A percentile compares a stretch with the other conserved stretches of the same genome.
These are phyloP conservation scores for Phortica magna DNA, from an alignment of 2,888 invertebrate species.

Conservation along the genomic window DNA sequence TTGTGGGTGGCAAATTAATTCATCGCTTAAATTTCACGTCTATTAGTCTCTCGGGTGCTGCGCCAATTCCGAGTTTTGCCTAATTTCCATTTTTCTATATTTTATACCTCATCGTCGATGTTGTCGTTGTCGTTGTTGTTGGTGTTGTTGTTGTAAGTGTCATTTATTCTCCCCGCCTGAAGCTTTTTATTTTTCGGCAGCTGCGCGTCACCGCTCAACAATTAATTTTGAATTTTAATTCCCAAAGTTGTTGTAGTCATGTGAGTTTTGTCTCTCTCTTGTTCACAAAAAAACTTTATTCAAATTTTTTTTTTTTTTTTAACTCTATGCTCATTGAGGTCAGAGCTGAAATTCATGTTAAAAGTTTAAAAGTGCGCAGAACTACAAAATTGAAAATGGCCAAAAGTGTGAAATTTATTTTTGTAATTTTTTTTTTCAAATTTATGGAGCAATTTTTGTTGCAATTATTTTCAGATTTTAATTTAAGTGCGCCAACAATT, in stretches of 20 bases:
- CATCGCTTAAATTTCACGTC: conserved; percentile 72
- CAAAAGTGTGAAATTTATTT: not conserved
- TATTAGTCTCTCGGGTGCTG: conserved; percentile 66
- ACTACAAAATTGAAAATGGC: conserved; percentile 16
- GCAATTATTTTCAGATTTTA: conserved; percentile 17
- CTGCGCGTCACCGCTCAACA: conserved; percentile 42
- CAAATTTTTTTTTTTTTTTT: conserved; percentile 5
- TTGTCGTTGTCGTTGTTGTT: not conserved
- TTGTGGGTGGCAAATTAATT: conserved; percentile 48
- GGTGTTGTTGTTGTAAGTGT: not conserved
- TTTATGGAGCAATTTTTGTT: not conserved
- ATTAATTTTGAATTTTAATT: conserved; percentile 71
- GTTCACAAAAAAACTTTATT: not conserved
- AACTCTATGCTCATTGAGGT: conserved; percentile 9
- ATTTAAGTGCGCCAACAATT: conserved; percentile 13
- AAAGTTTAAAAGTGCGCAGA: conserved; percentile 12
- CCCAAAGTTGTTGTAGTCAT: conserved; percentile 47
- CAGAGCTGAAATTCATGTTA: conserved; percentile 19
- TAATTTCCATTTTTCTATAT: conserved; percentile 25
- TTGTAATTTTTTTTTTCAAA: not conserved
- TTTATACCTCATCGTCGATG: conserved; percentile 4
- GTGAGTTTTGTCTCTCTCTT: not conserved
- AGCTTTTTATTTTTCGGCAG: not conserved
- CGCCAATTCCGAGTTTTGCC: conserved; percentile 46
- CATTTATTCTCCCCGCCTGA: not conserved